These are phyloP conservation scores for Triplophysa siluroides DNA, from an alignment of 2,113 vertebrate genomes.

Conservation along the genomic window DNA sequence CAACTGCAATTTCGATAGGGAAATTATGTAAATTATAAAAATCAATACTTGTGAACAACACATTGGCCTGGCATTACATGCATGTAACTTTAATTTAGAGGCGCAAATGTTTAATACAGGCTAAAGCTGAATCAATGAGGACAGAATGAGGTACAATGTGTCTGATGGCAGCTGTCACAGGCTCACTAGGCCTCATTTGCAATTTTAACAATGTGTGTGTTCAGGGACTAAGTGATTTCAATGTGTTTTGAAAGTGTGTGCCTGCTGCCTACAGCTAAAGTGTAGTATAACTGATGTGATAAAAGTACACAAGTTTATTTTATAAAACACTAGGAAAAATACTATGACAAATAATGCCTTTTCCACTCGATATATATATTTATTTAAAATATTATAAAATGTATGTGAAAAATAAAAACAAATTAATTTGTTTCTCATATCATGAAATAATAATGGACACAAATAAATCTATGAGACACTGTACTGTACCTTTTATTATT, in stretches of 20 bases:
- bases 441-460: neutral
- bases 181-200: slow-evolving; percentile 37
- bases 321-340: neutral
- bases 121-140: slow-evolving; percentile 13
- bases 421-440: neutral
- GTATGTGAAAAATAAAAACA: neutral
- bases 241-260: neutral
- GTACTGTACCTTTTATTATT: neutral
- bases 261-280: neutral
- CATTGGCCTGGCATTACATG: neutral
- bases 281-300: neutral
- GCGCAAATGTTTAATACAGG: slow-evolving; percentile 14
- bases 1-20: too few species aligned
- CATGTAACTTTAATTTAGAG: neutral
- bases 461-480: neutral
- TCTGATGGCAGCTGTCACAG: slow-evolving; percentile 38
- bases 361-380: neutral
- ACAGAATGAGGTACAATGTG: slow-evolving; percentile 25
- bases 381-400: neutral
- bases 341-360: neutral
- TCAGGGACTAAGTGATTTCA: neutral
- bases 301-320: neutral
- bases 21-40: too few species aligned
- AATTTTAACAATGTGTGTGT: slow-evolving; percentile 32
- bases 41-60: too few species aligned